Base-by-base conservation (phyloP, 2,113 vertebrate species). In the Poeciliopsis prolifica region DNA sequence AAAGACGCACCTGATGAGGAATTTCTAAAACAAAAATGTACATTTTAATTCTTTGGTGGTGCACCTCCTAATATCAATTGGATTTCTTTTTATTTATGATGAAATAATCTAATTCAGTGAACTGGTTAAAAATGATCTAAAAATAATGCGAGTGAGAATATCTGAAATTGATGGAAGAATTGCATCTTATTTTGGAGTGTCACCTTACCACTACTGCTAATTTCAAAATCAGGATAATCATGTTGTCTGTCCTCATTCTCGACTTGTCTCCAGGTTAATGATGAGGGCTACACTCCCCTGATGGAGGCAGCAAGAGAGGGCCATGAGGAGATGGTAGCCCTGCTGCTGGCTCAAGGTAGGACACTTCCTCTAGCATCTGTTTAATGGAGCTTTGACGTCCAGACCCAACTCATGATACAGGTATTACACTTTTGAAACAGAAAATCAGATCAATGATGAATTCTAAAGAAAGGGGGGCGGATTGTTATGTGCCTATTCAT, bases 221-320 rank as follows among this genome's bases (percentile, higher is more conserved):
- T 19, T 48, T 48, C 44, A 15, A 48, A 17, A 48, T 48, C 44
- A 19, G 44, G 3, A 15, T 14, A 42, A 42, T 33, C 14, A 10
- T 65, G 0, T 12, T n/a, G 51, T 24, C 24, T 19, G 24, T 29
- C 15, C 65, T 79, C 17, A 22, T 28, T 15, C 63, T 78, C 14
- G 76, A 42, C 81, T 83, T 82, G 28, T 86, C 65, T 81, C 48
- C 68, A 93, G 92, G 98, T 99, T 5, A 99, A 99, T 87, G 98
- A 99, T 89, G 98, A 99, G 90, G 98, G 98, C 35, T 99, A 99
- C 82, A 99, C 98, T 19, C 98, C 98, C 37, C 93, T 99, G 65
- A 99, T 99, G 98, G 98, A 99, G 92, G 98, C 98, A 80, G 97
- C 98, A 48, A 95, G 98, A 35, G 98, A 99, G 89, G 98, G 98